phyloP scores from a whole-genome alignment of 2,113 vertebrate genomes.

The Mugil cephalus region DNA sequence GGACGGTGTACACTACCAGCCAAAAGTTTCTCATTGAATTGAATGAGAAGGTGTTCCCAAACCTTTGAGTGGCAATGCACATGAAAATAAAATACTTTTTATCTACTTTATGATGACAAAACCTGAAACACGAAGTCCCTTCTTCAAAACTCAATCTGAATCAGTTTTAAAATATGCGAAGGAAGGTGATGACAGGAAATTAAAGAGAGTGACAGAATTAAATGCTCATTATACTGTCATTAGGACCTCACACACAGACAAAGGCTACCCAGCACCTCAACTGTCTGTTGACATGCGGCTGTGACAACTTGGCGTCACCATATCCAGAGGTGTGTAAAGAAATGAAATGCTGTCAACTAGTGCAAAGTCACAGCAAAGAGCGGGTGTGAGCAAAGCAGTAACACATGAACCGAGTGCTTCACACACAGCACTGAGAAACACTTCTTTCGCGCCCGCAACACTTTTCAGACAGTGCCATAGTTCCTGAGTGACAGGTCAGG shows the following conservation, averaged over 20 bases:
- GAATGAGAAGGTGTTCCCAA: too few species aligned
- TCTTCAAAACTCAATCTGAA: too few species aligned
- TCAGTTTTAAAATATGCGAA: neutral
- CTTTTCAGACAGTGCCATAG: neutral
- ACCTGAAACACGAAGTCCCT: too few species aligned
- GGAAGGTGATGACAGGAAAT: conserved; percentile 9
- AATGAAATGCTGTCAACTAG: conserved; percentile 16
- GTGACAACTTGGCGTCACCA: conserved; percentile 21
- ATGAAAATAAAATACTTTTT: too few species aligned
- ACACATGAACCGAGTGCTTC: neutral
- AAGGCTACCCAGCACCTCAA: conserved; percentile 43
- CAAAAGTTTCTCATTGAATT: too few species aligned
- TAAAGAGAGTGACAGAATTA: conserved; percentile 27
- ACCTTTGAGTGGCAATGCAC: too few species aligned
- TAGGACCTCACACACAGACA: conserved; percentile 57
- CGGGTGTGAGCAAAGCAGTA: neutral
- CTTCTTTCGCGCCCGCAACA: too few species aligned
- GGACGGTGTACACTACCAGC: too few species aligned
- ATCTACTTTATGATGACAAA: too few species aligned
- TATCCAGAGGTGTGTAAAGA: conserved; percentile 34
- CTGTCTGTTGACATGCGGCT: conserved; percentile 47
- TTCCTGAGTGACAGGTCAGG: neutral
- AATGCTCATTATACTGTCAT: conserved; percentile 33
- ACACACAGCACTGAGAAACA: neutral
- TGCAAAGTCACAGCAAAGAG: conserved; percentile 11